Conservation (phyloP, 2,797 vertebrate species). For the Anas bernieri region DNA sequence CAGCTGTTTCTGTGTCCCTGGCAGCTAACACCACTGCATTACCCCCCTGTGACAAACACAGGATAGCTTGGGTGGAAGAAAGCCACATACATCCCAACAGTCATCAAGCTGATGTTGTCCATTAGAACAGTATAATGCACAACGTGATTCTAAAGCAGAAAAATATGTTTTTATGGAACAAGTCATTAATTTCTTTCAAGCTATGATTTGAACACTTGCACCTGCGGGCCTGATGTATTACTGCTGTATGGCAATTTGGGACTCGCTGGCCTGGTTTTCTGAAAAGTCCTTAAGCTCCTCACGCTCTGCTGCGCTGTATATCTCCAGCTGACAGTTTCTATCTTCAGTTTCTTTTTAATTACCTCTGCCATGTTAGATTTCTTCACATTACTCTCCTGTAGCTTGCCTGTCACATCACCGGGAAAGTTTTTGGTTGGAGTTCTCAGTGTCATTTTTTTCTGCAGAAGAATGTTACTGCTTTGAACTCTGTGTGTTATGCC, state of each 20-base stretch:
- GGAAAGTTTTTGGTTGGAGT: not conserved
- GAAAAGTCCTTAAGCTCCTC: not conserved
- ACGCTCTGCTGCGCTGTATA: fast-evolving
- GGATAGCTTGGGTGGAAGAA: not conserved
- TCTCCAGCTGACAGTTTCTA: not conserved
- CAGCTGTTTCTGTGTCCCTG: not conserved
- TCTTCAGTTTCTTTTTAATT: not conserved
- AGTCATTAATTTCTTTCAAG: not conserved
- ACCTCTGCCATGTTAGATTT: fast-evolving
- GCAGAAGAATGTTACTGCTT: not conserved
- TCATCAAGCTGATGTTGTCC: not conserved
- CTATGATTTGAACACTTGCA: not conserved
- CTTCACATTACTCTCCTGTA: not conserved
- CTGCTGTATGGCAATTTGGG: fast-evolving
- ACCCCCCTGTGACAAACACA: not conserved
- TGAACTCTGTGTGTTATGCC: fast-evolving
- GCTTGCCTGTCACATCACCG: not conserved
- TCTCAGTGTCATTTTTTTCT: fast-evolving
- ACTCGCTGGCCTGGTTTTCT: not conserved
- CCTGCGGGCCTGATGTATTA: fast-evolving
- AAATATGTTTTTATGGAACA: not conserved
- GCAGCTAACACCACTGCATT: fast-evolving
- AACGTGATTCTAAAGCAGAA: not conserved
- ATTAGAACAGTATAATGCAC: fast-evolving
- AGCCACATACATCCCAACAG: not conserved